Base-by-base conservation (phyloP, 2,113 vertebrate genomes). In the Mastomys natalensis region DNA sequence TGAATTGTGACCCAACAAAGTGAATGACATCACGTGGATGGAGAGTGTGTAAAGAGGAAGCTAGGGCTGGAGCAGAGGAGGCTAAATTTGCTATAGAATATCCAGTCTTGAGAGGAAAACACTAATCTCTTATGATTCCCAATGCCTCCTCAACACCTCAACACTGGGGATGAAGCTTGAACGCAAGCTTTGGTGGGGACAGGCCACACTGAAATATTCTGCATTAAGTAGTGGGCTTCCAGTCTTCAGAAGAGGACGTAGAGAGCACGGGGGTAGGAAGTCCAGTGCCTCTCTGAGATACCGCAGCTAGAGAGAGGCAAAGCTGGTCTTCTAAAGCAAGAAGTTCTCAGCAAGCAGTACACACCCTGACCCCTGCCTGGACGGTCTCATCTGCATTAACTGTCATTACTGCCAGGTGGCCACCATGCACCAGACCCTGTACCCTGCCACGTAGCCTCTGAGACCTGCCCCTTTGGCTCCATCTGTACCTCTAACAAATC, bases 331-430 rank as follows among this genome's bases (percentile, higher is more conserved):
- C 74, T 51, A 21, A 11, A 73, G 1, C 43, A 6, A 64, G 11
- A 62, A 9, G 51, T 62, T 43, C 40, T 7, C 55, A 45, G 43
- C 73, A 55, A 45, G 43, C 73, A 55, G 62, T 48, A n/a, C 40
- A 13, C 15, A n/a, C 24, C 34, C 78, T 19, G 53, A 58, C 60
- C 34, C 0, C 53, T 24, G 55, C 81, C 6, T 1, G 0, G 37
- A 0, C 3, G 7, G 53, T 62, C n/a, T 21, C 1, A 0, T 31
- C n/a, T 62, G 24, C 53, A 4, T 12, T 22, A 26, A 24, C 37
- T 45, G 6, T 31, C 55, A 15, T 34, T 11, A 16, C 60, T 26
- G 40, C 78, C 73, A 34, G 87, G 40, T 0, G 10, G 45, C 64
- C 0, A 1, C 40, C 76, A 0, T 2, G 29, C 53, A 1, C 48